Conservation (phyloP, 2,797 vertebrate genomes). For the Ptychobarbus kaznakovi region DNA sequence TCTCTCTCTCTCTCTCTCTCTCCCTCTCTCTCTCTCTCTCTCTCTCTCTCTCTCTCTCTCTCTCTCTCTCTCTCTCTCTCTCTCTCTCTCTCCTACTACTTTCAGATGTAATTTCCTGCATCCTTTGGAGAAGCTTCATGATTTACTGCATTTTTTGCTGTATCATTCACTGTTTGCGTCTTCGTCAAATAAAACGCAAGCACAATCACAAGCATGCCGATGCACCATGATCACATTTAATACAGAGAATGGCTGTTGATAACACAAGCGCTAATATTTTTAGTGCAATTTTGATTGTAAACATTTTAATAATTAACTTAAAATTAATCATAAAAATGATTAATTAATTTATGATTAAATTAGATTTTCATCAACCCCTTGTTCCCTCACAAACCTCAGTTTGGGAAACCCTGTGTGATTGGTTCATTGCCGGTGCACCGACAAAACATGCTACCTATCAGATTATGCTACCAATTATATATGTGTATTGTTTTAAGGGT, state of each 20-base stretch:
- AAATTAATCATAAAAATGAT: too few relatives aligned
- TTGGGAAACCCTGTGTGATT: not conserved
- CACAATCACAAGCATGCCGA: not conserved
- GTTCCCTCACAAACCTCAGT: not conserved
- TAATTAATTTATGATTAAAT: too few relatives aligned
- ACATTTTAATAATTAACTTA: too few relatives aligned
- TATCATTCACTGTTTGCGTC: slow-evolving; percentile 7
- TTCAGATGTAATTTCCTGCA: slow-evolving; percentile 1
- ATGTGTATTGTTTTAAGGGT: too few relatives aligned
- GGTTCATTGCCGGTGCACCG: not conserved
- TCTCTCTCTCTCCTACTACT: slow-evolving; percentile 19
- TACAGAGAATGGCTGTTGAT: not conserved
- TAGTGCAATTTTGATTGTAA: too few relatives aligned
- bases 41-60: not conserved
- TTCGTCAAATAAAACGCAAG: not conserved
- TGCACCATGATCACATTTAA: slow-evolving; percentile 5
- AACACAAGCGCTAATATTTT: not conserved
- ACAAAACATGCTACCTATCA: too few relatives aligned
- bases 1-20: not conserved
- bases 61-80: not conserved
- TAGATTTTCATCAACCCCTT: not conserved
- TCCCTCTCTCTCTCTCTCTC: not conserved
- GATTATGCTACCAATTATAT: too few relatives aligned
- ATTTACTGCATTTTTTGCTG: slow-evolving; percentile 20
- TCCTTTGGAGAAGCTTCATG: not conserved